Base-by-base conservation (phyloP, 1,140 invertebrate genomes). In the Macrotrachela quadricornifera region DNA sequence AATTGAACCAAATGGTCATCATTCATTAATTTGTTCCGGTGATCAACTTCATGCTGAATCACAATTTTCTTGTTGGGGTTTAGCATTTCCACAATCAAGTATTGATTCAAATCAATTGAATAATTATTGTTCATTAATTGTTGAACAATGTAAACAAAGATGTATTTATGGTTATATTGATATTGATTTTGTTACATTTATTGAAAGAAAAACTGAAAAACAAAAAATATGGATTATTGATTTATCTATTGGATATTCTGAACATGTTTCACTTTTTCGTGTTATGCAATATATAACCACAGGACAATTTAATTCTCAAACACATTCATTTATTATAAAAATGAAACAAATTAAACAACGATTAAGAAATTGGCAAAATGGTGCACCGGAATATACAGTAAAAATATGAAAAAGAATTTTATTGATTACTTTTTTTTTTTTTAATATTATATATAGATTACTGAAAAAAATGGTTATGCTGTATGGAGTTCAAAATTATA, bases 151-250 rank as follows among this genome's bases (percentile, higher is more conserved):
- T 56, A 67, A 64, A 57, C 54, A 60, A 12, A 58, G 66, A 40
- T 63, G 64, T 40, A 64, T 71, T 44, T 57, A 68, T 39, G 69
- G 69, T 54, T 66, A 69, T 54, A 58, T 67, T 47, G 56, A 61
- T 21, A 55, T 70, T 15, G 64, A 68, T 50, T 70, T 71, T 65
- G 65, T 67, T 15, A 70, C 69, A 16, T 71, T 67, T 56, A 68
- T 70, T 49, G 56, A 68, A 56, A 56, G 60, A 11, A 60, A 61
- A 55, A 61, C 63, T 37, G 68, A 64, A 52, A 57, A 63, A n/a
- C 68, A 70, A 54, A 54, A 58, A 48, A 51, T 68, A 18, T 70
- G 68, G 68, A 64, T 64, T n/a, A 56, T 65, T 16, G 67, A 69
- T 55, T 57, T 71, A 43, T 61, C 62, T 54, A 56, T 71, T 30